Base-by-base conservation (phyloP, 1,140 invertebrate species). In the Limonius californicus region DNA sequence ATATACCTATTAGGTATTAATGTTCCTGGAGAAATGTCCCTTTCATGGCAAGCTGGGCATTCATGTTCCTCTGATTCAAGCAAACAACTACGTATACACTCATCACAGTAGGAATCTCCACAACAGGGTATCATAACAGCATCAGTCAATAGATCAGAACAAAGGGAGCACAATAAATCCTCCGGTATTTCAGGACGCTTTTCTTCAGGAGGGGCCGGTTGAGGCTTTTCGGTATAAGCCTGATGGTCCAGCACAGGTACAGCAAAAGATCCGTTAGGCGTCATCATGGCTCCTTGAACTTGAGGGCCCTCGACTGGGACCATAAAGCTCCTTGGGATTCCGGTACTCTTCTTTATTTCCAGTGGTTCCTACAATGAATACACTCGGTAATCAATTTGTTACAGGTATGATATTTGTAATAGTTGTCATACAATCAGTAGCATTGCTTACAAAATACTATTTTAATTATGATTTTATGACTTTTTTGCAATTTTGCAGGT, bases 261-360 rank as follows among this genome's bases (percentile, higher is more conserved):
- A 70, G 93, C 94, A 82, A 89, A 95, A 54, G 90, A 88, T 70
- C 95, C 95, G 65, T 87, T 89, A 56, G 91, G 89, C n/a, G 93
- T 96, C 81, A 96, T 89, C 85, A 97, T 90, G 42, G 94, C 95
- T 56, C 94, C 94, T 67, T 91, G 92, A 67, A 90, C 88, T 75
- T 88, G 84, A 39, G 92, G 92, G 57, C 93, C 91, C 72, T 94
- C 91, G 3, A 95, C 92, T 27, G 90, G 88, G 61, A 95, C 92
- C 86, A 98, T 94, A 80, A 98, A 97, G 81, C 95, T 96, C 61
- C 90, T 83, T 15, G 97, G 97, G 73, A 99, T 99, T n/a, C 97
- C 97, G 60, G 97, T 98, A 72, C 90, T 95, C 72, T 95, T 88
- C 72, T 93, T 93, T 35, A 94, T 87, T 74, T 95, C 91, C 54